A percentile compares a stretch with the other conserved stretches of the same genome.
Evolutionary conservation across 2,888 invertebrate species (phyloP).

Genomic region (Dicyrtoma fusca): DNA sequence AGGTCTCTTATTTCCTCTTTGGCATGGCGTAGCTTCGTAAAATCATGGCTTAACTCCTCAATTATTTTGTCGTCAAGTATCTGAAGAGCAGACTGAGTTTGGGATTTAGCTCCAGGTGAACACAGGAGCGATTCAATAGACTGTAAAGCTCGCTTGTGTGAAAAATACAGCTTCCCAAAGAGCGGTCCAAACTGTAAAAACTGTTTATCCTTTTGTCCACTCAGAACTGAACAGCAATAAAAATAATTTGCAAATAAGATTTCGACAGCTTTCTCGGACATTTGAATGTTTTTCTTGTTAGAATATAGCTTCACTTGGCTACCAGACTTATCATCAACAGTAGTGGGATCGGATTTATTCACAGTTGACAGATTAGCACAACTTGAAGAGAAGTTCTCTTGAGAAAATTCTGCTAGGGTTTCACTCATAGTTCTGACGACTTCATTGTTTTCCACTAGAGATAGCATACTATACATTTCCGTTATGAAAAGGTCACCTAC

Average conservation of each 20-base stretch:
- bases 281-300: no score
- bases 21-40: no score
- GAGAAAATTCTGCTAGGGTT: neutral
- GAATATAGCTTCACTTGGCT: no score
- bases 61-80: no score
- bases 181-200: neutral
- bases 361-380: neutral
- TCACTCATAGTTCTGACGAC: conserved; percentile 15
- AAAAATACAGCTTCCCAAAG: neutral
- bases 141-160: neutral
- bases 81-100: no score
- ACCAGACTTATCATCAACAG: no score
- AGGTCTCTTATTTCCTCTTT: no score
- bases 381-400: neutral
- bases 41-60: no score
- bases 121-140: no score
- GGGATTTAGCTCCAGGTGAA: no score
- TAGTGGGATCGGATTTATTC: no score
- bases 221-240: neutral
- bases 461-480: conserved; percentile 11
- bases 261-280: neutral
- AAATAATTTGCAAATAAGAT: conserved; percentile 10
- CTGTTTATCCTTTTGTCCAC: neutral
- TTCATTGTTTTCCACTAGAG: conserved; percentile 10
- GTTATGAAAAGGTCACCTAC: conserved; percentile 26